Conservation (phyloP, 2,888 invertebrate species). For the Amphipoea lucens region DNA sequence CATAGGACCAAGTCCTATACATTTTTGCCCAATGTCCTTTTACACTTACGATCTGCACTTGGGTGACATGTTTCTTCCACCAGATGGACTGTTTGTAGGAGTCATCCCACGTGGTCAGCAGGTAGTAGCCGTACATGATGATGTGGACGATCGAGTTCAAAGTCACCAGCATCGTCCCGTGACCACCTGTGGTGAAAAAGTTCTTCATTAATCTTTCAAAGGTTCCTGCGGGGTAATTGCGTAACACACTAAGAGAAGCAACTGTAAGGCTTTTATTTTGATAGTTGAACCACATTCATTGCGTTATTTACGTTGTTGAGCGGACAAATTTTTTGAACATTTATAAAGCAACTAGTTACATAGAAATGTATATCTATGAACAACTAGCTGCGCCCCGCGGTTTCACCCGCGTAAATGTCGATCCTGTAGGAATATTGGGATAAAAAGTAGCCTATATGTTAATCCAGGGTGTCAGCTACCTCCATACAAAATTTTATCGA, state of each 20-base stretch:
- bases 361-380: no score
- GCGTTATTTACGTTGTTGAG: no score
- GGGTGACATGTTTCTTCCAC: slow-evolving; percentile 96
- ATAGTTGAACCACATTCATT: neutral
- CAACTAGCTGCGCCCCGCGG: no score
- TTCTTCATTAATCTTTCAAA: neutral
- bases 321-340: no score
- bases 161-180: slow-evolving; percentile 91
- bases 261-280: neutral
- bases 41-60: slow-evolving; percentile 92
- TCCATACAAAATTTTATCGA: no score
- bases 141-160: slow-evolving; percentile 94
- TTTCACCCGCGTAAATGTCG: no score
- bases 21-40: neutral
- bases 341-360: no score
- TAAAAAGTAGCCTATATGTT: no score
- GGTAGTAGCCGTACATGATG: slow-evolving; percentile 95
- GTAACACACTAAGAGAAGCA: neutral
- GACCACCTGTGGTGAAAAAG: slow-evolving; percentile 89
- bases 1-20: neutral
- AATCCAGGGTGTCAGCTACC: no score
- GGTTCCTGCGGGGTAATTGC: neutral
- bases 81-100: slow-evolving; percentile 93
- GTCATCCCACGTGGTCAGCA: slow-evolving; percentile 93
- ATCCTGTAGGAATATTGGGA: no score